Conservation (phyloP, 2,888 invertebrate genomes). For the Oligia latruncula region DNA sequence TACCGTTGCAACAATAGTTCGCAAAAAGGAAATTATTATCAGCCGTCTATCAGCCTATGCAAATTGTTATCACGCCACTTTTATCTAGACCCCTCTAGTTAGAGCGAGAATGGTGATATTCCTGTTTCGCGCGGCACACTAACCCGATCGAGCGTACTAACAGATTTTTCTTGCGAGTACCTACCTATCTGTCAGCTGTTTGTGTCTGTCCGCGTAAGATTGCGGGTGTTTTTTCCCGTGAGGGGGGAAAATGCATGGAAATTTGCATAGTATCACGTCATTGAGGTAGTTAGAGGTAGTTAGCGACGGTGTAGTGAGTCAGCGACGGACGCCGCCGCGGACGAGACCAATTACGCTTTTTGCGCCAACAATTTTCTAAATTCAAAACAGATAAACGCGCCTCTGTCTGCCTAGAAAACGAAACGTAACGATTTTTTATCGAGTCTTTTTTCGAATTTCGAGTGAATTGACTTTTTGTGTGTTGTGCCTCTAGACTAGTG, state of each 20-base stretch:
- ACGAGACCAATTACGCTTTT: slow-evolving; percentile 81
- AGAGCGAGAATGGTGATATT: slow-evolving; percentile 76
- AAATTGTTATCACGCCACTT: slow-evolving; percentile 84
- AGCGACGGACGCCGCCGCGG: slow-evolving; percentile 79
- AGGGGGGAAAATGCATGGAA: slow-evolving; percentile 78
- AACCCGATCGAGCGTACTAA: slow-evolving; percentile 85
- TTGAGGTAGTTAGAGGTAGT: slow-evolving; percentile 67
- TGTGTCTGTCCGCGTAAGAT: slow-evolving; percentile 69
- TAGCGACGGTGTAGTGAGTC: slow-evolving; percentile 77
- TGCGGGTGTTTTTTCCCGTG: slow-evolving; percentile 64
- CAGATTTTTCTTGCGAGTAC: slow-evolving; percentile 78
- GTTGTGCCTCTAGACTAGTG: slow-evolving; percentile 61
- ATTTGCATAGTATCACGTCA: slow-evolving; percentile 82
- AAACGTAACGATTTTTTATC: slow-evolving; percentile 80
- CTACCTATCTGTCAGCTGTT: slow-evolving; percentile 83
- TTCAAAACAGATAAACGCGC: slow-evolving; percentile 76
- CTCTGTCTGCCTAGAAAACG: slow-evolving; percentile 75
- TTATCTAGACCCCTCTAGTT: slow-evolving; percentile 83
- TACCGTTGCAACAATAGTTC: slow-evolving; percentile 76
- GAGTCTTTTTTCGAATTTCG: slow-evolving; percentile 74
- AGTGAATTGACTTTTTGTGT: slow-evolving; percentile 67
- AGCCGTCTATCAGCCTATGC: slow-evolving; percentile 84
- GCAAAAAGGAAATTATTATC: slow-evolving; percentile 85
- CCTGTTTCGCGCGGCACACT: slow-evolving; percentile 82
- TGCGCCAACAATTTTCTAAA: slow-evolving; percentile 82